Conservation (phyloP, 2,888 invertebrate genomes). For the Euspilapteryx auroguttella region DNA sequence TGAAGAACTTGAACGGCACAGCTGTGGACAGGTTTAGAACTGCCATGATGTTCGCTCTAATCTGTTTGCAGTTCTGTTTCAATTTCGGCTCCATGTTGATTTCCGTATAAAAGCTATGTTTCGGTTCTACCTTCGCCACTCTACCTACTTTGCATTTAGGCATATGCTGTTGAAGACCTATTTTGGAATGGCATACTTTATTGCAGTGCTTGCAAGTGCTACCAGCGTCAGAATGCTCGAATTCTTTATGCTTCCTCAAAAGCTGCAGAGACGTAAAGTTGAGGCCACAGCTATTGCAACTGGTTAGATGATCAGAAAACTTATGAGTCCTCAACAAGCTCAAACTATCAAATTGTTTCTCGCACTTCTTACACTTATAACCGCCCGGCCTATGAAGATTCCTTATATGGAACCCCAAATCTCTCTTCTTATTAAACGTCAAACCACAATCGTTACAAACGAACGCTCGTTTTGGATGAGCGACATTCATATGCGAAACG, state of each 20-base stretch:
- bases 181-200: not conserved
- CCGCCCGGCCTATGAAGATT: slow-evolving; percentile 1
- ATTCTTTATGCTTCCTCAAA: not conserved
- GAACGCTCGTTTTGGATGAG: slow-evolving; percentile 26
- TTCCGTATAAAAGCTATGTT: no score
- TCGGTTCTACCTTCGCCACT: no score
- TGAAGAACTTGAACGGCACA: slow-evolving; percentile 20
- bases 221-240: not conserved
- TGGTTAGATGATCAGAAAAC: slow-evolving; percentile 3
- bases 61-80: slow-evolving; percentile 14
- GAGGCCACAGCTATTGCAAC: slow-evolving; percentile 1
- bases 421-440: slow-evolving; percentile 9
- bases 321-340: slow-evolving; percentile 6
- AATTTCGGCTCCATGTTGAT: no score
- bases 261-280: not conserved
- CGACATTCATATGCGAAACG: slow-evolving; percentile 17
- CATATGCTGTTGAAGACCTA: not conserved
- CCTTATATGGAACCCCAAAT: slow-evolving; percentile 4
- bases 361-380: slow-evolving; percentile 1
- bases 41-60: slow-evolving; percentile 24
- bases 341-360: not conserved
- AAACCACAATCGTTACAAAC: slow-evolving; percentile 34
- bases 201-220: not conserved
- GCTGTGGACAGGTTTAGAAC: slow-evolving; percentile 20
- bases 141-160: slow-evolving; percentile 7